Evolutionary conservation across 2,113 vertebrate genomes (phyloP), one percentile per base, ranked within the genome.

Genomic region (Regulus satrapa): DNA sequence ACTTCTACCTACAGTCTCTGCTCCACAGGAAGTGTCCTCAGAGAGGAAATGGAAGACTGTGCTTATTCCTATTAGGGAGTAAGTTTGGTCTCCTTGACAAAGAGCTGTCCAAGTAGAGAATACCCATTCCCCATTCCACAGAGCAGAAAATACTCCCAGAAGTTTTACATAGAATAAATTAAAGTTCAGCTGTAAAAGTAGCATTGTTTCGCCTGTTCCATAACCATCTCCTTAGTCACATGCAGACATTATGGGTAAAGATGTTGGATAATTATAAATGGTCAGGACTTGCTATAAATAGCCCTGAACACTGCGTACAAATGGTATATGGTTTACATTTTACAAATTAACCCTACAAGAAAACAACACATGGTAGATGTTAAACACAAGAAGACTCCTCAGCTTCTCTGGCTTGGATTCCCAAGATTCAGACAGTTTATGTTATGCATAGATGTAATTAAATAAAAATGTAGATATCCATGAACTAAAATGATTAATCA

Each of bases 341-440:
- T 96, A 95, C 95, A 97, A 95, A 97, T 96, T 96, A 97, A 97
- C 94, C 95, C 86, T 94, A 94, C 61, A 88, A 79, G 94, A 96
- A 91, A 93, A 96, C 95, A 95, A 95, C 95, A 97, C 94, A 97
- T 97, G 96, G 94, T 64, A 68, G 75, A 94, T 96, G 94, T 95
- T 97, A 96, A 95, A 96, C 72, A 96, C 48, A 92, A 92, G 63
- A 95, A 86, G 87, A 83, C 90, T 95, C 91, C 75, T 80, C 79
- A 93, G 93, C 84, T 79, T 95, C 93, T 86, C 90, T 95, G 94
- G 89, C 92, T 97, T 89, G 73, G 64, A 85, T 95, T 96, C 93
- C 92, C 75, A 38, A 46, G 77, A 91, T 81, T 94, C 93, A 96
- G 85, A 94, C 90, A 88, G 94, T 95, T 97, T 93, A 92, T 75